These are phyloP conservation scores for Entomyzon cyanotis DNA, from an alignment of 2,113 vertebrate genomes.

Conservation along the genomic window DNA sequence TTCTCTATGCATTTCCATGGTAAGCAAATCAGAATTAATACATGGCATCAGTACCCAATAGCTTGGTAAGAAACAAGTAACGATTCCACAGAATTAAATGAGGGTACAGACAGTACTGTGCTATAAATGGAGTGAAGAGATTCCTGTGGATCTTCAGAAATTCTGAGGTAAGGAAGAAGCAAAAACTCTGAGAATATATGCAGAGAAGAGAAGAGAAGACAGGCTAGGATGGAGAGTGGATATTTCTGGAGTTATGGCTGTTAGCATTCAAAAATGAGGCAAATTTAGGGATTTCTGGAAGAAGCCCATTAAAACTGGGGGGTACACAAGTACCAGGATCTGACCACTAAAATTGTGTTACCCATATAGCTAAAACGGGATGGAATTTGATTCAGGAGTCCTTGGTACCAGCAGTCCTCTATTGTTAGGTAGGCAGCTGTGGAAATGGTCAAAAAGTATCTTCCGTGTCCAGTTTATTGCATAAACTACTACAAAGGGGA, in stretches of 20 bases:
- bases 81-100: not conserved
- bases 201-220: not conserved
- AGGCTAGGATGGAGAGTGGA: not conserved
- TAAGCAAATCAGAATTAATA: not conserved
- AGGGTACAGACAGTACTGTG: not conserved
- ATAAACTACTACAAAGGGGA: not conserved
- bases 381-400: not conserved
- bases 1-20: not conserved
- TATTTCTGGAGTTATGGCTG: not conserved
- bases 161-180: not conserved
- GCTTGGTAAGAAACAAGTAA: not conserved
- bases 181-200: not conserved
- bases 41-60: not conserved
- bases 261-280: not conserved
- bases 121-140: not conserved
- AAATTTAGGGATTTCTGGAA: not conserved
- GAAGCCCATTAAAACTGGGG: not conserved
- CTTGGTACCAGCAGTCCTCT: not conserved
- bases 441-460: not conserved
- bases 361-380: not conserved
- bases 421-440: not conserved
- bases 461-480: not conserved
- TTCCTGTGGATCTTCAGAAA: not conserved
- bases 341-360: not conserved
- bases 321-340: not conserved